phyloP scores from a whole-genome alignment of 2,888 invertebrate species.

The Vanessa cardui region DNA sequence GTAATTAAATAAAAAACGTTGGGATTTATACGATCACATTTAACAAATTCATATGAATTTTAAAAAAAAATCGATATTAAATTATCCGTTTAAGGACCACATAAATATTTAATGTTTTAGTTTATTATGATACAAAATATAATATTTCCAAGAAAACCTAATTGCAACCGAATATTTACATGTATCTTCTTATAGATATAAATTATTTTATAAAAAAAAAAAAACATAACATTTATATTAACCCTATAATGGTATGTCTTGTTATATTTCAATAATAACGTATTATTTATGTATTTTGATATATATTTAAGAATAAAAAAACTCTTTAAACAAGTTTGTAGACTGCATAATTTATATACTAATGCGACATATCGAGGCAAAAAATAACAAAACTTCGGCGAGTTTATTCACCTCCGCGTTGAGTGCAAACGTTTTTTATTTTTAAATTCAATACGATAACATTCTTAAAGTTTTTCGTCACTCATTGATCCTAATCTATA shows the following conservation, averaged over 20 bases:
- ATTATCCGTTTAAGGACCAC: too few species aligned
- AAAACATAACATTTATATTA: background rate
- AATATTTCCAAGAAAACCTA: too few species aligned
- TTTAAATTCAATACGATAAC: background rate
- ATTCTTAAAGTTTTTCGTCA: background rate
- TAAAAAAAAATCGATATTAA: too few species aligned
- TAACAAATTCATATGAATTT: too few species aligned
- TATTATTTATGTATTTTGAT: background rate
- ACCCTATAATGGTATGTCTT: background rate
- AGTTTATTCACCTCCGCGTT: slow-evolving; percentile 7
- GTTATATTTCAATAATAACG: background rate
- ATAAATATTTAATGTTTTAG: background rate
- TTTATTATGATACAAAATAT: background rate
- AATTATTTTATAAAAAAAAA: too few species aligned
- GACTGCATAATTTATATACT: slow-evolving; percentile 6
- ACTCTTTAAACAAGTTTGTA: background rate
- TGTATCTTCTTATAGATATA: too few species aligned
- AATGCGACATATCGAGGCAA: background rate
- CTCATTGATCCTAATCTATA: background rate
- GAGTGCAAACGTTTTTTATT: slow-evolving; percentile 3
- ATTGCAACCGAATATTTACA: too few species aligned
- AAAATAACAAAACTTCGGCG: background rate
- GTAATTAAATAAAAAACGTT: too few species aligned
- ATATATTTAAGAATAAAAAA: background rate
- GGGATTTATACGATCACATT: too few species aligned